Base-by-base conservation (phyloP, 1,140 invertebrate genomes). In the Macrocentrus cingulum region DNA sequence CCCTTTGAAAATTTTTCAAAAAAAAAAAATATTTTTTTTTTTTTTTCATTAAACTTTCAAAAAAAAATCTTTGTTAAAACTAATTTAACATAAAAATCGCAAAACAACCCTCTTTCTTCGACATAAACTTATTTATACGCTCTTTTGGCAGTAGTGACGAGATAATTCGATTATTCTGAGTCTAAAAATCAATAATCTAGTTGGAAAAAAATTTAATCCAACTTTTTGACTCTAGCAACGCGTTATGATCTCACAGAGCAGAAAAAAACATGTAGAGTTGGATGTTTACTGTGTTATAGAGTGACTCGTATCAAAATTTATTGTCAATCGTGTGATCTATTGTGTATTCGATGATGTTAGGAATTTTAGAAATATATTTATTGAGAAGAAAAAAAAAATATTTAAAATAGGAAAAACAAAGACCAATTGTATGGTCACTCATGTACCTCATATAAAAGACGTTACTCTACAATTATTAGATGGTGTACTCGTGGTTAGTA, bases 231-330 rank as follows among this genome's bases (percentile, higher is more conserved):
- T n/a, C n/a, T n/a, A n/a, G n/a, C n/a, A n/a, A n/a, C n/a, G n/a
- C n/a, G n/a, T 34, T 25, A 48, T 48, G 11, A 60, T 23, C 45
- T 51, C 41, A 23, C 37, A 22, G 39, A 53, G 42, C 52, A 55
- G 42, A 16, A 62, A 42, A 60, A 51, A 53, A 56, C 56, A 56
- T 48, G 44, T 59, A 50, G 34, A 25, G 32, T 49, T 56, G 16
- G 63, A 19, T 55, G 56, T 63, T 61, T 45, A 32, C 55, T 50
- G n/a, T 45, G 51, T 59, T 50, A 65, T 29, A 41, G 59, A 60
- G 57, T 60, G 58, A 55, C 49, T 55, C 61, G 50, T 60, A 65
- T 53, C 18, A 41, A 61, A 60, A 58, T 64, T 62, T 32, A 34
- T 56, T 59, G 55, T 57, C 36, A 50, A 50, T 42, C 50, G 34